Evolutionary conservation across 2,888 invertebrate genomes (phyloP).

Genomic region (Artemia sinica): DNA sequence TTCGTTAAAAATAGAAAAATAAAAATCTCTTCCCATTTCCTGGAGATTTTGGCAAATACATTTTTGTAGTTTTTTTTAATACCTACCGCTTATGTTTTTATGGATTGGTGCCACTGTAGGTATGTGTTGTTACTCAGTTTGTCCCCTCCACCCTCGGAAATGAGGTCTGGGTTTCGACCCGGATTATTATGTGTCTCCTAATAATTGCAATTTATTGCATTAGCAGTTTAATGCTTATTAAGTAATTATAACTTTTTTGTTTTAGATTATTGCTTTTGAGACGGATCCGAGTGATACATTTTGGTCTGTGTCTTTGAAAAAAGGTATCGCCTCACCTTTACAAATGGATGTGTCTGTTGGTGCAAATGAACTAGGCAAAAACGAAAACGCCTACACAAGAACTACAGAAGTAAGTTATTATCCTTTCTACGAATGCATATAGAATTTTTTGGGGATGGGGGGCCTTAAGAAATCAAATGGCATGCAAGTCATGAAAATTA

Average conservation of each 20-base stretch:
- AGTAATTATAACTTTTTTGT: too few species aligned
- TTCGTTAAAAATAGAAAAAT: not conserved
- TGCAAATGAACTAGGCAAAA: constrained; percentile 19
- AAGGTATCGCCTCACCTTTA: constrained; percentile 20
- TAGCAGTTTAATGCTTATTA: too few species aligned
- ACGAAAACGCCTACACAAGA: constrained; percentile 19
- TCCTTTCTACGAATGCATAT: not conserved
- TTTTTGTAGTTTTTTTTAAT: not conserved
- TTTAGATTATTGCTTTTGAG: constrained; percentile 20
- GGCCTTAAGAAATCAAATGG: too few species aligned
- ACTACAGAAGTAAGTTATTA: constrained; percentile 18
- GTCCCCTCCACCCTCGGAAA: too few species aligned
- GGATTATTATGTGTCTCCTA: too few species aligned
- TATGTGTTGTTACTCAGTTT: too few species aligned
- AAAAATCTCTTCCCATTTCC: not conserved
- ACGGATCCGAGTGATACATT: constrained; percentile 19
- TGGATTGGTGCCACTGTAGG: too few species aligned
- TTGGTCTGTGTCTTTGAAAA: constrained; percentile 22
- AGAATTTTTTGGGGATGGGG: too few species aligned
- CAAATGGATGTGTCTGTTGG: constrained; percentile 20
- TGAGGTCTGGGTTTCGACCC: too few species aligned
- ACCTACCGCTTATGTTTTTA: too few species aligned
- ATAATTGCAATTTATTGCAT: too few species aligned
- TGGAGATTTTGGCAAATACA: not conserved
- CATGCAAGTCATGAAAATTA: too few species aligned